Evolutionary conservation across 2,797 vertebrate species (phyloP).

Genomic region (Oceanodroma leucorhoa): DNA sequence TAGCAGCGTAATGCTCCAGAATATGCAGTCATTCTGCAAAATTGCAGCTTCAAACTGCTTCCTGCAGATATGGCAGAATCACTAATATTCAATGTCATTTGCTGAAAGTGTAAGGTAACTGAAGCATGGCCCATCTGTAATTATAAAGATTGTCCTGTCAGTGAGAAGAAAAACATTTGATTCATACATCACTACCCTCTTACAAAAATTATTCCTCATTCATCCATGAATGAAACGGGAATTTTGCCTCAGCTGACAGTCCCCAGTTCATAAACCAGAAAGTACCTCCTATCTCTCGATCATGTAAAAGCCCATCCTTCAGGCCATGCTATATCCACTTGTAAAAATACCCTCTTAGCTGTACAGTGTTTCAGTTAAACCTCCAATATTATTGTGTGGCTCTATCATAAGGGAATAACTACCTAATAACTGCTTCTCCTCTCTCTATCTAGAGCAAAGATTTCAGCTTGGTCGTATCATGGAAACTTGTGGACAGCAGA

Average conservation of each 20-base stretch:
- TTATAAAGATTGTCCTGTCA: constrained; percentile 31
- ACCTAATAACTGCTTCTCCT: background rate
- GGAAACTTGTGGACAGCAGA: background rate
- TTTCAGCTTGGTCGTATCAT: background rate
- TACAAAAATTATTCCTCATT: background rate
- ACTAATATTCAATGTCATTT: constrained; percentile 42
- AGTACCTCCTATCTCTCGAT: background rate
- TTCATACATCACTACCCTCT: background rate
- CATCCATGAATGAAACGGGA: constrained; percentile 2
- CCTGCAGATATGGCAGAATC: constrained; percentile 4
- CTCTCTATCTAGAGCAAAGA: background rate
- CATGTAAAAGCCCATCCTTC: background rate
- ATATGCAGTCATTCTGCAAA: background rate
- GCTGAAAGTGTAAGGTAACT: constrained; percentile 26
- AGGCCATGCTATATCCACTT: background rate
- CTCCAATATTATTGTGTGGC: background rate
- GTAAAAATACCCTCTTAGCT: background rate
- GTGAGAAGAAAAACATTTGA: constrained; percentile 25
- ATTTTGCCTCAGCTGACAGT: background rate
- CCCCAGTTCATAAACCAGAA: background rate
- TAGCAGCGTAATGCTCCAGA: background rate
- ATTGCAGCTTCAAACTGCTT: constrained; percentile 16
- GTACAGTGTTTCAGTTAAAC: background rate
- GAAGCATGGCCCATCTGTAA: constrained; percentile 30
- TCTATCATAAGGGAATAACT: background rate